phyloP scores from a whole-genome alignment of 2,797 vertebrate genomes.

The Hafferia zeledoni region DNA sequence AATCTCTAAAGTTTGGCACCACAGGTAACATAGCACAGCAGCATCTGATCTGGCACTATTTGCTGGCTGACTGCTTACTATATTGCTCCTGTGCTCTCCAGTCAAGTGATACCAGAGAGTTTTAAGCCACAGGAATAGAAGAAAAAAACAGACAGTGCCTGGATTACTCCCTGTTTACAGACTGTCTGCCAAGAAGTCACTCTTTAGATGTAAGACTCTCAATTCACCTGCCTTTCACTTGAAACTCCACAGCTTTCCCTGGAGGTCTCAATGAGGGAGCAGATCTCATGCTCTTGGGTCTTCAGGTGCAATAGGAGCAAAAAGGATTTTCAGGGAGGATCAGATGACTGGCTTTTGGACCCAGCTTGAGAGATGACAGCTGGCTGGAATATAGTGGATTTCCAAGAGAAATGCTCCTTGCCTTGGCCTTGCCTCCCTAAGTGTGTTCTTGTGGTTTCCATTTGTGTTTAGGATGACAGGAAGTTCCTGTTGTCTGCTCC shows the following conservation, averaged over 20 bases:
- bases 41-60: not conserved
- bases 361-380: not conserved
- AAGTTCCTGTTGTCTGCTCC: not conserved
- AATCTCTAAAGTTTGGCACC: not conserved
- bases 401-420: not conserved
- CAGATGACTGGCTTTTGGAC: not conserved
- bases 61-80: not conserved
- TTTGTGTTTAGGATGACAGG: not conserved
- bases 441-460: not conserved
- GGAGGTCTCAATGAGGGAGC: not conserved
- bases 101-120: not conserved
- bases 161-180: not conserved
- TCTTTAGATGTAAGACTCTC: not conserved
- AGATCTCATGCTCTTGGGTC: not conserved
- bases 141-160: not conserved
- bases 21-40: not conserved
- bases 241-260: not conserved
- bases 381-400: not conserved
- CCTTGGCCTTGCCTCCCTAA: not conserved
- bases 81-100: not conserved
- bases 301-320: not conserved
- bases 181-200: not conserved
- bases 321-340: not conserved
- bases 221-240: not conserved
- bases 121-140: not conserved